Base-by-base conservation (phyloP, 1,140 invertebrate species). In the Heliconius congener region DNA sequence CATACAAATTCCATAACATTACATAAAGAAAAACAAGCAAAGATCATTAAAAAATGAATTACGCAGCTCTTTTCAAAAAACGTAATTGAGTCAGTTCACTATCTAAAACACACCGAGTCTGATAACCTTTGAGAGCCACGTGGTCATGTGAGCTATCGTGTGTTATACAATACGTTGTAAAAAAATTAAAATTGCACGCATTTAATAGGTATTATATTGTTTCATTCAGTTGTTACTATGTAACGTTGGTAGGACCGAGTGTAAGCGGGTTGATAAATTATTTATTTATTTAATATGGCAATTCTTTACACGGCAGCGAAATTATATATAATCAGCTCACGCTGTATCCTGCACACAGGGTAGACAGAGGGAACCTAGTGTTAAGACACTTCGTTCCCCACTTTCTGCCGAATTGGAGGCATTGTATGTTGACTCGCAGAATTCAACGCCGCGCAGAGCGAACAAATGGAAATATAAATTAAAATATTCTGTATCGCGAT, bases 221-320 rank as follows among this genome's bases (percentile, higher is more conserved):
- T 66, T 73, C 23, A 46, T 66, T 66, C 60, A 74, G 50, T 72
- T 84, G 85, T 86, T 84, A 81, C 83, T 84, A 86, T 73, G 83
- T 13, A 50, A 30, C 11, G 19, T 16, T 23, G 75, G 72, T 76
- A 23, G 37, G 77, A 27, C 13, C 46, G 66, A 76, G 71, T 82
- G 73, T 71, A 1, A 76, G 83, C 82, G 82, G 42, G 3, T 71
- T 77, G 50, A 34, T 34, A 3, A 6, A 30, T 30, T 0, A 57
- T 9, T 30, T 0, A 57, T 9, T 30, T 1, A 57, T 9, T 23
- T 23, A 57, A 11, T 57, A n/a, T 57, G 1, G 2, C 50, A 52
- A 18, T 50, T 50, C 11, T 13, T 46, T 46, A 13, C 0, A 16
- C 11, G 4, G 42, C 0, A 46, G 11, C 42, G 4, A 23, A 23